Percentiles rank a stretch among this genome's conserved stretches.
These are phyloP conservation scores for Hoplodrina blanda DNA, from an alignment of 2,888 invertebrate genomes.

Conservation along the genomic window DNA sequence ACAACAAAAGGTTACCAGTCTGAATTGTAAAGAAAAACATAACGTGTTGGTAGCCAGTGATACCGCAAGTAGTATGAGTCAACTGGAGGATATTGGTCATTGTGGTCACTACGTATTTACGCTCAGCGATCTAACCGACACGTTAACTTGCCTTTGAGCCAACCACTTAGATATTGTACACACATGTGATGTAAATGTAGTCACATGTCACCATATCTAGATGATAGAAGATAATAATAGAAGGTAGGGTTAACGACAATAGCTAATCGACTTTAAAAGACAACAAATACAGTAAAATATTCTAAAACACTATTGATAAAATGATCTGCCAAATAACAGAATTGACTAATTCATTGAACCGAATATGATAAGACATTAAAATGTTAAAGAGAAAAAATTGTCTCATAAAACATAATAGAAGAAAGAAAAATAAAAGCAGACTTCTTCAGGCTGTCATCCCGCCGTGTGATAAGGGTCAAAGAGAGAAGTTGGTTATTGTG, in stretches of 20 bases:
- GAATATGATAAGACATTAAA: constrained; percentile 7
- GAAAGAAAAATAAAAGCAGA: constrained; percentile 26
- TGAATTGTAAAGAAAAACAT: constrained; percentile 55
- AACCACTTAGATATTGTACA: constrained; percentile 50
- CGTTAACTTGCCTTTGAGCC: constrained; percentile 53
- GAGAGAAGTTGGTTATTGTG: constrained; percentile 48
- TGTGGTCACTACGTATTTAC: constrained; percentile 60
- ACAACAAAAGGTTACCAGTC: constrained; percentile 42
- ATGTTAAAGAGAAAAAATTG: not conserved
- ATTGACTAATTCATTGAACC: constrained; percentile 2
- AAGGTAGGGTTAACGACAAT: too few relatives aligned
- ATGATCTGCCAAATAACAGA: not conserved
- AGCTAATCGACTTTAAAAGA: too few relatives aligned
- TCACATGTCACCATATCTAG: constrained; percentile 13
- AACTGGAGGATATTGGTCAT: constrained; percentile 62
- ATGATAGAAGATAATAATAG: not conserved
- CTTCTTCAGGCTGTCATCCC: constrained; percentile 26
- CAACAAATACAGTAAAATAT: not conserved
- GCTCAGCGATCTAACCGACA: constrained; percentile 53
- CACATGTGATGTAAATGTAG: constrained; percentile 32
- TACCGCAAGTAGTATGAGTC: constrained; percentile 55
- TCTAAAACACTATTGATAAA: not conserved
- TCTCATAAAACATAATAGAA: not conserved
- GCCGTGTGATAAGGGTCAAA: constrained; percentile 50
- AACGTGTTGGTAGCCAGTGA: constrained; percentile 44